Conservation (phyloP, 2,113 vertebrate genomes). For the Rhinopithecus roxellana region DNA sequence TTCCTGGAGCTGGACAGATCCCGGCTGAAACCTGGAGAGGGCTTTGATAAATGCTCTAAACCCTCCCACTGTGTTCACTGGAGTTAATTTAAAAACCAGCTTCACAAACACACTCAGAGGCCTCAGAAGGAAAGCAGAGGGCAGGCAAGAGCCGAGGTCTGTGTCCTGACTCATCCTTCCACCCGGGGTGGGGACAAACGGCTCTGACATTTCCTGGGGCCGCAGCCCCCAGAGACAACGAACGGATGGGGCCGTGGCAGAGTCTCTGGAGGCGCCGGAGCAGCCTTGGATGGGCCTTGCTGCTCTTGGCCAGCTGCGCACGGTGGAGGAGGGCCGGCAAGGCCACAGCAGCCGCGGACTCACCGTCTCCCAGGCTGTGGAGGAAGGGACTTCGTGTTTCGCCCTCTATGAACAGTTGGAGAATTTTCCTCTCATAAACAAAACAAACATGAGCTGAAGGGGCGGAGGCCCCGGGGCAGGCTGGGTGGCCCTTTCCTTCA, state of each 20-base stretch:
- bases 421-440: conserved; percentile 49
- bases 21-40: background rate
- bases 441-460: background rate
- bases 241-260: background rate
- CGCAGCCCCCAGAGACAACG: conserved; percentile 49
- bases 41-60: background rate
- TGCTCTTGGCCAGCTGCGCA: conserved; percentile 58
- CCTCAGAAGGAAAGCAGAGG: conserved; percentile 64
- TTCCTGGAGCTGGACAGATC: conserved; percentile 39
- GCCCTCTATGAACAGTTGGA: background rate
- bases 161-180: conserved; percentile 71
- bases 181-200: conserved; percentile 77
- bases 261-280: conserved; percentile 20
- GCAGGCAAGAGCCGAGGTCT: conserved; percentile 76
- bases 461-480: background rate
- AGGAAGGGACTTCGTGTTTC: background rate
- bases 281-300: conserved; percentile 25
- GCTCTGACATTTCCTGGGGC: conserved; percentile 86
- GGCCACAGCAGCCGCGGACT: background rate
- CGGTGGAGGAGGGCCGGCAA: conserved; percentile 54
- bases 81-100: conserved; percentile 9
- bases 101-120: background rate
- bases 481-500: conserved; percentile 49
- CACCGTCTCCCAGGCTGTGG: background rate
- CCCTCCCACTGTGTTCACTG: background rate